Evolutionary conservation across 2,113 vertebrate species (phyloP).

Genomic region (Microcebus tavaratra): DNA sequence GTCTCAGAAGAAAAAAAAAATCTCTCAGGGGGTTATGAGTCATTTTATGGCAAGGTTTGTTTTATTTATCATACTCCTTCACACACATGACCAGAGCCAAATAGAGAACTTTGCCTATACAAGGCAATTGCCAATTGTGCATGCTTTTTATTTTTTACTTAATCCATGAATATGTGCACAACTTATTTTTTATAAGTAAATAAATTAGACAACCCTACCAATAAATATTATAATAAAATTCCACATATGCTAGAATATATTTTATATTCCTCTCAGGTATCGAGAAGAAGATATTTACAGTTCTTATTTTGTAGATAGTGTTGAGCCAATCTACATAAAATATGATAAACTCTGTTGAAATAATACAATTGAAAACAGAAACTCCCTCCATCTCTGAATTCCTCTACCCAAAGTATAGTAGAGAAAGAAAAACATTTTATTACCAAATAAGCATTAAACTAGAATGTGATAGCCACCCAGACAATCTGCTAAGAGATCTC

Average conservation of each 20-base stretch:
- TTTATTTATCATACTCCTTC: background rate
- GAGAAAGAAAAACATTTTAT: background rate
- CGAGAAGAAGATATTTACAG: background rate
- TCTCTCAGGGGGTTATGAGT: background rate
- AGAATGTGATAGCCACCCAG: background rate
- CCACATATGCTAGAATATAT: background rate
- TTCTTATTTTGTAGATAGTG: background rate
- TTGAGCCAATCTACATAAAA: background rate
- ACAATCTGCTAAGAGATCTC: background rate
- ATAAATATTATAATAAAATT: background rate
- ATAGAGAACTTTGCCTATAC: background rate
- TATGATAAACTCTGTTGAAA: background rate
- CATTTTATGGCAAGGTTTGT: background rate
- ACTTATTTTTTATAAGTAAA: background rate
- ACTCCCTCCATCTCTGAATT: background rate
- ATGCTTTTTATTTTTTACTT: background rate
- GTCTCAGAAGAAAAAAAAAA: background rate
- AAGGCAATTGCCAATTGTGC: background rate
- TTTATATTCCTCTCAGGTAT: background rate
- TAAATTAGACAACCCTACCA: background rate
- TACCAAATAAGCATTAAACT: background rate
- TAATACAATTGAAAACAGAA: conserved; percentile 1
- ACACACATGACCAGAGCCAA: background rate
- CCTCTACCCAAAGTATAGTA: background rate
- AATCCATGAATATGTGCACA: background rate